Evolutionary conservation across 2,113 vertebrate genomes (phyloP).

Genomic region (Xiphophorus maculatus): DNA sequence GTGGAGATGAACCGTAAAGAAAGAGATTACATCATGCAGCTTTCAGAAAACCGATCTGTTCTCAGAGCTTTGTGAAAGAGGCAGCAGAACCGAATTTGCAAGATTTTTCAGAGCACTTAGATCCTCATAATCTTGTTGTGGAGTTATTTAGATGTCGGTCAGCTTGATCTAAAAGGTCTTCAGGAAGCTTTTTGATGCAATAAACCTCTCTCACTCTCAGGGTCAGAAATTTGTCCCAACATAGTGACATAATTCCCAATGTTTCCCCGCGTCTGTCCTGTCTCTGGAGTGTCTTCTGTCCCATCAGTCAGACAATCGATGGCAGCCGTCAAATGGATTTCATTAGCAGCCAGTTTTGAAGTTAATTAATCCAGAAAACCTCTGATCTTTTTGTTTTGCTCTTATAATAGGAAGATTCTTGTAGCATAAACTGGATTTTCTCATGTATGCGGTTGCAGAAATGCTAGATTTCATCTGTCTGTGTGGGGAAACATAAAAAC

Average conservation of each 20-base stretch:
- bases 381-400: too few species aligned
- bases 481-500: conserved; percentile 1
- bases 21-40: conserved; percentile 61
- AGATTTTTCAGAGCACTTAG: conserved; percentile 44
- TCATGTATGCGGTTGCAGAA: conserved; percentile 6
- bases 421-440: conserved; percentile 38
- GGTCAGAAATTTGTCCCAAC: conserved; percentile 39
- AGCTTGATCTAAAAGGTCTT: conserved; percentile 5
- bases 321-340: conserved; percentile 41
- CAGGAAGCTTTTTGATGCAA: conserved; percentile 34
- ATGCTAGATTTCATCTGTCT: not conserved
- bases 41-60: conserved; percentile 54
- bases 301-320: conserved; percentile 68
- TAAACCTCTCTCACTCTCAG: conserved; percentile 25
- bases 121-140: conserved; percentile 30
- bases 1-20: conserved; percentile 39
- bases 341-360: not conserved
- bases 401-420: not conserved
- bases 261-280: conserved; percentile 16
- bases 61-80: conserved; percentile 34
- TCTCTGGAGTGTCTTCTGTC: conserved; percentile 5
- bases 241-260: conserved; percentile 47
- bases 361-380: not conserved
- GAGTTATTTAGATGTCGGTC: conserved; percentile 30
- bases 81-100: conserved; percentile 17